Conservation (phyloP, 2,888 invertebrate genomes). For the Rhagonycha lutea region DNA sequence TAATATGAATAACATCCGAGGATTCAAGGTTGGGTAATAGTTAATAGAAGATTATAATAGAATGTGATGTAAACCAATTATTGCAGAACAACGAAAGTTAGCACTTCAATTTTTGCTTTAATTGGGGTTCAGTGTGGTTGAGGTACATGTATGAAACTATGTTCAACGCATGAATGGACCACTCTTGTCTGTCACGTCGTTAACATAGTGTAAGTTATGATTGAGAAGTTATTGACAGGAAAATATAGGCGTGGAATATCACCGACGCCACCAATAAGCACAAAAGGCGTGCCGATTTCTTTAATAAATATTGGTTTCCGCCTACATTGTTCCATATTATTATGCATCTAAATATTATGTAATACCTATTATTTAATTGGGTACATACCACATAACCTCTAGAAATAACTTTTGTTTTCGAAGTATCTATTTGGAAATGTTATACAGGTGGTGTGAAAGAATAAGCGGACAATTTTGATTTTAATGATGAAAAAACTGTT, state of each 20-base stretch:
- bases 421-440: background rate
- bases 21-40: too few relatives aligned
- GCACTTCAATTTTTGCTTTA: background rate
- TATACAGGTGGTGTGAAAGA: too few relatives aligned
- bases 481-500: too few relatives aligned
- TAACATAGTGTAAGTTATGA: conserved; percentile 7
- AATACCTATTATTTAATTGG: background rate
- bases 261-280: conserved; percentile 36
- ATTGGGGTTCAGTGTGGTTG: too few relatives aligned
- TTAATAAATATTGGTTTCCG: conserved; percentile 29
- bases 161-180: background rate
- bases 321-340: conserved; percentile 23
- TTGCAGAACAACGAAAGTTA: too few relatives aligned
- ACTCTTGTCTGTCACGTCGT: background rate
- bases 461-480: too few relatives aligned
- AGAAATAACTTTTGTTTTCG: background rate
- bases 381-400: too few relatives aligned
- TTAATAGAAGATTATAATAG: too few relatives aligned
- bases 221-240: conserved; percentile 34
- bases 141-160: background rate
- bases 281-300: conserved; percentile 33
- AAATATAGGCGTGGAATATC: conserved; percentile 29
- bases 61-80: too few relatives aligned
- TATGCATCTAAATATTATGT: background rate
- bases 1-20: too few relatives aligned